Evolutionary conservation across 2,113 vertebrate genomes (phyloP), one percentile per base, ranked within the genome.

Genomic region (Mixornis gularis): DNA sequence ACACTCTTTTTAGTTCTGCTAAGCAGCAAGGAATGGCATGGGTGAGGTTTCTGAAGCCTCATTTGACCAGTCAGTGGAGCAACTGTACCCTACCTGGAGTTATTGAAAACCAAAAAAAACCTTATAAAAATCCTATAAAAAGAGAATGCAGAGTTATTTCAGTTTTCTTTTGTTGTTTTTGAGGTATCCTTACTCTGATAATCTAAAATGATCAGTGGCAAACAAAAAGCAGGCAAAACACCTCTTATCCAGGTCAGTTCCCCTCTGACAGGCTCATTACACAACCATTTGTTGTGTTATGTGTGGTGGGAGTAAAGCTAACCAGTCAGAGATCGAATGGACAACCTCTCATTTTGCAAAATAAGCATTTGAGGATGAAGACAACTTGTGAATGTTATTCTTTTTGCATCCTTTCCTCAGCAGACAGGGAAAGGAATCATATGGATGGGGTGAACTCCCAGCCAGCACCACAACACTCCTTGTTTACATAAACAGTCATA

Each of bases 401-500:
- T 79, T 79, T 81, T 52, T 74, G 43, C 32, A 79, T 81, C 48
- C 40, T 85, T 70, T 89, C 38, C 84, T 77, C 53, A 64, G 34
- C 13, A 85, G 55, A 51, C 55, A 77, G 12, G 18, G 70, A 81
- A 81, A 90, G 27, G 55, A 93, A 40, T 49, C 74, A 62, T 59
- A 79, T 63, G 70, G 65, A 74, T 0, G 1, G 53, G 29, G 46
- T 19, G 29, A 32, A 16, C 38, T 49, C 38, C 44, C 46, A 86
- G 53, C 12, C 46, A 89, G 87, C 51, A 68, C 40, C 0, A 0
- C 62, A 56, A 53, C 63, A 73, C 87, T 93, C 60, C 79, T 90
- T 69, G 65, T 96, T 95, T 96, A 76, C 92, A 93, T 95, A 84
- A 95, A 71, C 64, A 80, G 63, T 65, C 79, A 86, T 79, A 91